These are phyloP conservation scores for Clarias fuscus DNA, from an alignment of 2,797 vertebrate species.

Conservation along the genomic window DNA sequence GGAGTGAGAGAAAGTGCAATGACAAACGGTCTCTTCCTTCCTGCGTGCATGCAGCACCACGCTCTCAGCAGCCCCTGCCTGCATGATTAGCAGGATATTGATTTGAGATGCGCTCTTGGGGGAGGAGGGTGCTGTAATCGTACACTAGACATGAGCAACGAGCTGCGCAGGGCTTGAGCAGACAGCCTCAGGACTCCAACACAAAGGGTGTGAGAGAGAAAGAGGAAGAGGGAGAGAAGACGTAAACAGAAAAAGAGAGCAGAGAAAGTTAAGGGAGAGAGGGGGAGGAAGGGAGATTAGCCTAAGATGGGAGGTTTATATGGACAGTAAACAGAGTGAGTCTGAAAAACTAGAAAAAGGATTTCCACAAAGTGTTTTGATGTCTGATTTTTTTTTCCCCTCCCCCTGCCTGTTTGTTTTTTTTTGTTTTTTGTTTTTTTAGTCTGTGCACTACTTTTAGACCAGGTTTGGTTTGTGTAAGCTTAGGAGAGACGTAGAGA, in stretches of 20 bases:
- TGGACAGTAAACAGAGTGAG: constrained; percentile 31
- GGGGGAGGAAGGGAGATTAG: constrained; percentile 40
- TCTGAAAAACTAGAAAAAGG: constrained; percentile 26
- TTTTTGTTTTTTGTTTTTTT: constrained; percentile 29
- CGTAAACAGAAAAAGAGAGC: constrained; percentile 46
- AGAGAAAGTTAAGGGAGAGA: constrained; percentile 44
- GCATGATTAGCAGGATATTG: constrained; percentile 89
- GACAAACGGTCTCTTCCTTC: constrained; percentile 87
- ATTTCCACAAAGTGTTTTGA: constrained; percentile 22
- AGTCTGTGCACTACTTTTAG: constrained; percentile 29
- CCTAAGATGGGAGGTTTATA: constrained; percentile 31
- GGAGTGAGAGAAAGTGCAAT: constrained; percentile 69
- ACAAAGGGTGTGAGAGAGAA: constrained; percentile 44
- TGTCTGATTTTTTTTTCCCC: constrained; percentile 18
- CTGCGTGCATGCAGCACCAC: constrained; percentile 76
- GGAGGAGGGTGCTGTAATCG: constrained; percentile 78
- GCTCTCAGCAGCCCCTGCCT: constrained; percentile 76
- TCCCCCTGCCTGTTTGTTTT: constrained; percentile 18
- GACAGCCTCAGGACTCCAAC: constrained; percentile 58
- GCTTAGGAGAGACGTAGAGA: constrained; percentile 39
- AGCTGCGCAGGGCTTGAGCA: constrained; percentile 66
- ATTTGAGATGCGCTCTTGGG: constrained; percentile 82
- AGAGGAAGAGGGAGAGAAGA: constrained; percentile 45
- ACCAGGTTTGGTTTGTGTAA: constrained; percentile 39
- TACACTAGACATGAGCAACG: constrained; percentile 77